phyloP scores from a whole-genome alignment of 2,888 invertebrate species.

The Tetanocera ferruginea region DNA sequence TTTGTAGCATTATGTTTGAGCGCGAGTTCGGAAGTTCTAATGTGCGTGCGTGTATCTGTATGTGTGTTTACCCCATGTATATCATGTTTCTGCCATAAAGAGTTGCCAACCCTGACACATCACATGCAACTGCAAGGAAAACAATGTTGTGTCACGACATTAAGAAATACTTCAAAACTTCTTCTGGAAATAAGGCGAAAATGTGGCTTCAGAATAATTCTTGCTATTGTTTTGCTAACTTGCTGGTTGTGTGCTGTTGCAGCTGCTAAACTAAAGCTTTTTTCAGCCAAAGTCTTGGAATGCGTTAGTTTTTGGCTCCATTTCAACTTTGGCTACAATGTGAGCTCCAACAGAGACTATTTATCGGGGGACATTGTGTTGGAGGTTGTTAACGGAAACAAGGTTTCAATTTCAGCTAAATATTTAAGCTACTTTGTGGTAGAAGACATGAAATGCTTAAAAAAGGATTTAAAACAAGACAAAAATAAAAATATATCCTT shows the following conservation, averaged over 20 bases:
- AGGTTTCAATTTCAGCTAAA: no score
- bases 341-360: no score
- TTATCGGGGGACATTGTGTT: no score
- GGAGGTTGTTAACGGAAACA: no score
- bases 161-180: not conserved
- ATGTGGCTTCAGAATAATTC: not conserved
- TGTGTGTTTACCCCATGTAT: no score
- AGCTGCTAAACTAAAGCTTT: not conserved
- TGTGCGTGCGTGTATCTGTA: not conserved
- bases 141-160: slow-evolving; percentile 14
- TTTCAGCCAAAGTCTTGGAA: not conserved
- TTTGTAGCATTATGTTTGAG: not conserved
- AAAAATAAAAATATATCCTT: no score
- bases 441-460: no score
- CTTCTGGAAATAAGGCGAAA: not conserved
- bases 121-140: slow-evolving; percentile 5
- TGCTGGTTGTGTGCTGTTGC: not conserved
- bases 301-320: slow-evolving; percentile 17
- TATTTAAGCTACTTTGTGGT: no score
- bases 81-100: not conserved
- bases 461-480: no score
- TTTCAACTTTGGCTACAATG: not conserved
- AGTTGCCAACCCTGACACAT: not conserved
- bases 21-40: not conserved
- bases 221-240: not conserved